phyloP scores from a whole-genome alignment of 2,113 vertebrate species.

The Cygnus atratus region DNA sequence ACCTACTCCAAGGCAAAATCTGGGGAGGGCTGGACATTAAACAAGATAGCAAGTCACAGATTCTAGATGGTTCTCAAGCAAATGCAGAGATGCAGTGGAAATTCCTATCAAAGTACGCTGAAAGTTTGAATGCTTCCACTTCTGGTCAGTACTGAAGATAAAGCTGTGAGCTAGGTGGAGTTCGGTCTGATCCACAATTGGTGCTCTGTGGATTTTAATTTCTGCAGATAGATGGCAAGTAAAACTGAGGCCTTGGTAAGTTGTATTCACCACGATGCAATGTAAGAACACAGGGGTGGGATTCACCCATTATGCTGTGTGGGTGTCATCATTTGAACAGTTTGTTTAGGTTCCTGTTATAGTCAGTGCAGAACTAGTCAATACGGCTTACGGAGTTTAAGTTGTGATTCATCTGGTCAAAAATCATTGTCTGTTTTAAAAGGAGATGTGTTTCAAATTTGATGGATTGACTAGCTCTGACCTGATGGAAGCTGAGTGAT shows the following conservation, averaged over 20 bases:
- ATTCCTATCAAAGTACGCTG: neutral
- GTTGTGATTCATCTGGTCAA: neutral
- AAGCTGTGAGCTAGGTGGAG: neutral
- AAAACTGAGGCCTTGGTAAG: neutral
- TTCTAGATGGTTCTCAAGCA: neutral
- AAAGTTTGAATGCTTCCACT: neutral
- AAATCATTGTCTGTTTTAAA: slow-evolving; percentile 38
- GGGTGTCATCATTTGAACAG: neutral
- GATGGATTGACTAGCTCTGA: neutral
- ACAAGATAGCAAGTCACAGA: neutral
- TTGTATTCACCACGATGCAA: neutral
- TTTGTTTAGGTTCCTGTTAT: neutral
- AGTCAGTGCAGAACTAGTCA: neutral
- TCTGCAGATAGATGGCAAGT: neutral
- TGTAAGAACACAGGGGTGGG: fast-evolving
- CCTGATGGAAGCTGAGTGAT: slow-evolving; percentile 2
- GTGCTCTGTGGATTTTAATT: neutral
- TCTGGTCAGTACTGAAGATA: neutral
- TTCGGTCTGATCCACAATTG: neutral
- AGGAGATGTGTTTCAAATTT: neutral
- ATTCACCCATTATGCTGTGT: neutral
- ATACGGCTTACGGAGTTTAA: neutral
- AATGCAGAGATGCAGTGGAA: neutral
- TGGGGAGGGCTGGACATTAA: neutral
- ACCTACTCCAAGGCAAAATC: neutral